These are phyloP conservation scores for Acipenser oxyrinchus DNA, from an alignment of 2,797 vertebrate genomes.

Conservation along the genomic window DNA sequence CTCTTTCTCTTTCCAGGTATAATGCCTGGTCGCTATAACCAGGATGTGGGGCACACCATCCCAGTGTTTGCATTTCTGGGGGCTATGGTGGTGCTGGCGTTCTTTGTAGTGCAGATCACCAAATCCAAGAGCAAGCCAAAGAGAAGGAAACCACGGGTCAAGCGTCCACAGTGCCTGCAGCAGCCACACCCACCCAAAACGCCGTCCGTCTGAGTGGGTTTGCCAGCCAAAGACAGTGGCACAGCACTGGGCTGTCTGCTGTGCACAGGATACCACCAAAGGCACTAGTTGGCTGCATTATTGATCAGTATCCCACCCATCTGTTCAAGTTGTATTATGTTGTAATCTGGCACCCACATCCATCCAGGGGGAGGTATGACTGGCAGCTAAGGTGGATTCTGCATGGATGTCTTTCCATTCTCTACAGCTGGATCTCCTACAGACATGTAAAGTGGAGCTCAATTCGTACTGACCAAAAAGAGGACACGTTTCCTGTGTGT, in stretches of 20 bases:
- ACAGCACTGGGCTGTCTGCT: too few species aligned
- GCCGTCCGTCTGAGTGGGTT: conserved; percentile 71
- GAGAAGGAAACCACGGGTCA: conserved; percentile 87
- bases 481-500: conserved; percentile 24
- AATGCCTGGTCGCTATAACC: conserved; percentile 98
- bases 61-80: conserved; percentile 95
- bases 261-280: too few species aligned
- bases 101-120: conserved; percentile 95
- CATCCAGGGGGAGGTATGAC: too few species aligned
- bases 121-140: conserved; percentile 93
- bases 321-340: too few species aligned
- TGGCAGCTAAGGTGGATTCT: too few species aligned
- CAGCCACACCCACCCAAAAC: conserved; percentile 71
- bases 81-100: conserved; percentile 97
- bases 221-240: too few species aligned
- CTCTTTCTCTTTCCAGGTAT: conserved; percentile 66
- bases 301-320: too few species aligned
- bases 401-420: too few species aligned
- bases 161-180: conserved; percentile 84
- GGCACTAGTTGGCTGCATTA: too few species aligned
- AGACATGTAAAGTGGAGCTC: too few species aligned
- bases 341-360: too few species aligned
- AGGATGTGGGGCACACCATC: conserved; percentile 96
- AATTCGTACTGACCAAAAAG: conserved; percentile 45
- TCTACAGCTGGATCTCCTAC: too few species aligned